These are phyloP conservation scores for Lepus americanus DNA, from an alignment of 2,113 vertebrate genomes.

Conservation along the genomic window DNA sequence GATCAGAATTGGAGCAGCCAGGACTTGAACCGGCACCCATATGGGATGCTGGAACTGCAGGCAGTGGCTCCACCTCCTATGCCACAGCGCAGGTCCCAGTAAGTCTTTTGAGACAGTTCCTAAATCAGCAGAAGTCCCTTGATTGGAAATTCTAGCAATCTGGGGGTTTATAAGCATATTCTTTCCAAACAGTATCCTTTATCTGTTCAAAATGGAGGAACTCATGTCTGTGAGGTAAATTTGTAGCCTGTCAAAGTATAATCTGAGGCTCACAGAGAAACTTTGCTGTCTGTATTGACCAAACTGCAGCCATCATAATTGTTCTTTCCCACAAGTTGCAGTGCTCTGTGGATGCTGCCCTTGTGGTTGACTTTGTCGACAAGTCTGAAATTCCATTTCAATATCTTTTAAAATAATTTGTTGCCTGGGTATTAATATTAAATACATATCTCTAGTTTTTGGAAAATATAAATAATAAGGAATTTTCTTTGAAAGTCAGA, in stretches of 20 bases:
- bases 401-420: conserved; percentile 19
- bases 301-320: neutral
- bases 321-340: neutral
- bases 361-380: conserved; percentile 21
- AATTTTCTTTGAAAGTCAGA: conserved; percentile 50
- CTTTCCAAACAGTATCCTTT: neutral
- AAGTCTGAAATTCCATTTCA: conserved; percentile 30
- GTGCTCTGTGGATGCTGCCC: neutral
- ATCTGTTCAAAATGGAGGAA: neutral
- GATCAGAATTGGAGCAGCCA: too few relatives aligned
- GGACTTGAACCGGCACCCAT: too few relatives aligned
- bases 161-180: neutral
- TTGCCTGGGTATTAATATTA: conserved; percentile 54
- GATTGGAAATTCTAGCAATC: neutral
- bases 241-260: neutral
- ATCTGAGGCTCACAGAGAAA: neutral
- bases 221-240: neutral
- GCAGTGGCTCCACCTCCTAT: too few relatives aligned
- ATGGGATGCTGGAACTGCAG: too few relatives aligned
- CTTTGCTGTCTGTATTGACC: neutral
- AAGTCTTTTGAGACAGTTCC: neutral
- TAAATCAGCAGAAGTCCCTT: neutral
- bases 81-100: too few relatives aligned
- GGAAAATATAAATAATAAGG: conserved; percentile 26
- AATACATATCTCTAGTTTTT: conserved; percentile 3